Evolutionary conservation across 1,140 invertebrate species (phyloP).

Genomic region (Drosophila funebris): DNA sequence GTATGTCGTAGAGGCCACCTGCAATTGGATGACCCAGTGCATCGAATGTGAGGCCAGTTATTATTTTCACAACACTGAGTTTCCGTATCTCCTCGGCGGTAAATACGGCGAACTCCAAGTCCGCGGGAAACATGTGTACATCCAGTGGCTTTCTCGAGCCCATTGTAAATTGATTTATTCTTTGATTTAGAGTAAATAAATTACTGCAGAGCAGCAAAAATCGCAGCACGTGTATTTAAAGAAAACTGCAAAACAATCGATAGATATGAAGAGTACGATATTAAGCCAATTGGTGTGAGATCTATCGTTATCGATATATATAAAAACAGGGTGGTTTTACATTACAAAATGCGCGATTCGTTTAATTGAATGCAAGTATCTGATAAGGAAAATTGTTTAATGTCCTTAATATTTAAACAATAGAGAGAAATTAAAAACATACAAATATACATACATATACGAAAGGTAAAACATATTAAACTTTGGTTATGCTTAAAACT

Average conservation of each 20-base stretch:
- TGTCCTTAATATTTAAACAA: slow-evolving; percentile 28
- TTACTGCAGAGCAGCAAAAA: background rate
- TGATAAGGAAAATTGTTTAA: background rate
- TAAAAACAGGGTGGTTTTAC: slow-evolving; percentile 13
- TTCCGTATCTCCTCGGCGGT: slow-evolving; percentile 92
- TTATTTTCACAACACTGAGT: slow-evolving; percentile 94
- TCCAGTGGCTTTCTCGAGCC: slow-evolving; percentile 51
- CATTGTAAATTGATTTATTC: slow-evolving; percentile 39
- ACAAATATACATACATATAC: slow-evolving; percentile 48
- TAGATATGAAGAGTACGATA: too few species aligned
- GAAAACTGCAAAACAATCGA: slow-evolving; percentile 4
- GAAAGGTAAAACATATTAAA: slow-evolving; percentile 1
- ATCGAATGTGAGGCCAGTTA: slow-evolving; percentile 93
- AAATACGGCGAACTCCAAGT: slow-evolving; percentile 89
- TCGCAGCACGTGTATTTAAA: slow-evolving; percentile 44
- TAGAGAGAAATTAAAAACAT: slow-evolving; percentile 12
- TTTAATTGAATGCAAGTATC: background rate
- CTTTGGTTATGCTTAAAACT: slow-evolving; percentile 69
- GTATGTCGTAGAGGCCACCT: slow-evolving; percentile 94
- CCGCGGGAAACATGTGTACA: slow-evolving; percentile 69
- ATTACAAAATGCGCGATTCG: background rate
- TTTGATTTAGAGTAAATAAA: background rate
- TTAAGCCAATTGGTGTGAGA: background rate
- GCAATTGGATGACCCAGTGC: slow-evolving; percentile 91
- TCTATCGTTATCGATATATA: background rate